Conservation (phyloP, 1,140 invertebrate species). For the Laodelphax striatellus region DNA sequence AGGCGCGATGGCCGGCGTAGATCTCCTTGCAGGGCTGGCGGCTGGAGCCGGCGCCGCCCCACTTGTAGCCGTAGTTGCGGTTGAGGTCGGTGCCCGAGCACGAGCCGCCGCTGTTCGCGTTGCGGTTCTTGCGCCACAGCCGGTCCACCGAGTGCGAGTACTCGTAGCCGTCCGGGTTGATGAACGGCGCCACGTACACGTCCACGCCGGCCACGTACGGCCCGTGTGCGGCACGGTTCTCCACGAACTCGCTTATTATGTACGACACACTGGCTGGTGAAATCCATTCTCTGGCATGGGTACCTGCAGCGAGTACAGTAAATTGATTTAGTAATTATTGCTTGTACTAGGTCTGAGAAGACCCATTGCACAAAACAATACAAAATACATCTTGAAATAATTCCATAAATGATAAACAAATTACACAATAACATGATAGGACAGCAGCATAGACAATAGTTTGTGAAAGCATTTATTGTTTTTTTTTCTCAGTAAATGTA, state of each 20-base stretch:
- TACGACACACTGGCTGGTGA: slow-evolving; percentile 54
- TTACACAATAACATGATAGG: too few relatives aligned
- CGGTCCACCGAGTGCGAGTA: slow-evolving; percentile 55
- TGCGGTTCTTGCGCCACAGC: slow-evolving; percentile 74
- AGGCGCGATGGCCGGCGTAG: slow-evolving; percentile 61
- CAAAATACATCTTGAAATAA: too few relatives aligned
- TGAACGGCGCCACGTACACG: slow-evolving; percentile 42
- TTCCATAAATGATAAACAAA: too few relatives aligned
- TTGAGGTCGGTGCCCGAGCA: slow-evolving; percentile 51
- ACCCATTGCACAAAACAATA: too few relatives aligned
- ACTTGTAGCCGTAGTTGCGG: slow-evolving; percentile 56
- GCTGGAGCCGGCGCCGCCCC: slow-evolving; percentile 60
- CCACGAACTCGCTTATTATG: slow-evolving; percentile 59
- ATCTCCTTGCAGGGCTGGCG: slow-evolving; percentile 64
- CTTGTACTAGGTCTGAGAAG: too few relatives aligned
- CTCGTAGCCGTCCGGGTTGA: slow-evolving; percentile 51
- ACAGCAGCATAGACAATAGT: too few relatives aligned
- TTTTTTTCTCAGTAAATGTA: too few relatives aligned
- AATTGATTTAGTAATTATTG: too few relatives aligned
- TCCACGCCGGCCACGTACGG: slow-evolving; percentile 51
- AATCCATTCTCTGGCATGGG: slow-evolving; percentile 70
- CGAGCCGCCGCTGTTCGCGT: slow-evolving; percentile 27
- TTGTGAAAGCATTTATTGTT: too few relatives aligned
- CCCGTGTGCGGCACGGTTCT: slow-evolving; percentile 54
- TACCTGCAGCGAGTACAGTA: slow-evolving; percentile 46